phyloP scores from a whole-genome alignment of 2,797 vertebrate genomes.

The Galaxias olidus region DNA sequence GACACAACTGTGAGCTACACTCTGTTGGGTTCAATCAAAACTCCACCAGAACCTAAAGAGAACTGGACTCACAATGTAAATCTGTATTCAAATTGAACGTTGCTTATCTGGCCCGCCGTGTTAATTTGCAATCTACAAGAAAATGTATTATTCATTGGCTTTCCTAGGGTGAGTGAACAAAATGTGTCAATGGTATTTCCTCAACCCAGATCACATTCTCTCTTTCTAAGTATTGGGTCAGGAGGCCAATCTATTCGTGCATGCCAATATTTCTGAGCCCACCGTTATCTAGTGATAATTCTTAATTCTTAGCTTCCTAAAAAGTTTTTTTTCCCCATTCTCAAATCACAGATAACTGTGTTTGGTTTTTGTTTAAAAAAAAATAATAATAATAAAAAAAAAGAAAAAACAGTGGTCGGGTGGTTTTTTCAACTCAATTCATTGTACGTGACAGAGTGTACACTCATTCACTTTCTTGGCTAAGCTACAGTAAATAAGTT shows the following conservation, averaged over 20 bases:
- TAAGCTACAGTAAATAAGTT: too few species aligned
- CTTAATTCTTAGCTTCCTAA: neutral
- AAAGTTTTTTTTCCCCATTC: too few species aligned
- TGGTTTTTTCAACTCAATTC: too few species aligned
- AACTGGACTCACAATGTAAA: constrained; percentile 48
- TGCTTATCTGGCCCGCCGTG: constrained; percentile 59
- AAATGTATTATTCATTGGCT: constrained; percentile 66
- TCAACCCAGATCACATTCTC: constrained; percentile 52
- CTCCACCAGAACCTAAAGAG: constrained; percentile 5
- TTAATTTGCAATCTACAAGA: constrained; percentile 65
- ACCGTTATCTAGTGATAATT: neutral
- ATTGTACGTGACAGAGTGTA: too few species aligned
- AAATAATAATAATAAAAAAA: too few species aligned
- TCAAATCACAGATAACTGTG: too few species aligned
- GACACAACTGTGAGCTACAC: constrained; percentile 1
- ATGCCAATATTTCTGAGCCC: neutral
- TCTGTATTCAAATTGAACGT: constrained; percentile 59
- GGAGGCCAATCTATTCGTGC: constrained; percentile 23
- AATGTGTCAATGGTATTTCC: constrained; percentile 45
- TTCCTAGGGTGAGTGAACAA: constrained; percentile 51
- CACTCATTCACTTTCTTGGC: too few species aligned
- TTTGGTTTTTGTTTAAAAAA: too few species aligned
- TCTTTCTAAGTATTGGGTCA: constrained; percentile 50
- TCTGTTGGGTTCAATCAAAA: constrained; percentile 13
- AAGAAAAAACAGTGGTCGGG: too few species aligned